phyloP scores from a whole-genome alignment of 2,113 vertebrate species.

The Noturus placidus region DNA sequence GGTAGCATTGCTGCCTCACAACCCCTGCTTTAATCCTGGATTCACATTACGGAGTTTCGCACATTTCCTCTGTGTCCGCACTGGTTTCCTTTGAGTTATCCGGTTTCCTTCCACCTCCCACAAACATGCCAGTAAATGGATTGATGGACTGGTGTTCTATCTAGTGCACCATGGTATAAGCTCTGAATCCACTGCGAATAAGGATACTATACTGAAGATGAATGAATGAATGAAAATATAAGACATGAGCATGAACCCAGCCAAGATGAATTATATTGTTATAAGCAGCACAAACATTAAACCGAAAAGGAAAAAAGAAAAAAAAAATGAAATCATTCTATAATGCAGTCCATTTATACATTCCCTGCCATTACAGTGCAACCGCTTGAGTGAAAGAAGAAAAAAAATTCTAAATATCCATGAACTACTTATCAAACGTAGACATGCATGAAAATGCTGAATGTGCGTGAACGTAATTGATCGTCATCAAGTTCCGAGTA shows the following conservation, averaged over 20 bases:
- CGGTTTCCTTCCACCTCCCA: not conserved
- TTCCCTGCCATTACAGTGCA: not conserved
- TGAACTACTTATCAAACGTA: slow-evolving; percentile 42
- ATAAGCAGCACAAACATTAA: slow-evolving; percentile 13
- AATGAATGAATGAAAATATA: not conserved
- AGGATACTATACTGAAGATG: not conserved
- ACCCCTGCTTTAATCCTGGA: not conserved
- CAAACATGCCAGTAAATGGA: not conserved
- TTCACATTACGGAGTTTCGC: not conserved
- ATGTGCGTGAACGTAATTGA: slow-evolving; percentile 34
- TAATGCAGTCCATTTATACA: not conserved
- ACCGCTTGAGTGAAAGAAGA: not conserved
- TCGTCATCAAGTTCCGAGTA: slow-evolving; percentile 38
- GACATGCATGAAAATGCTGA: slow-evolving; percentile 26
- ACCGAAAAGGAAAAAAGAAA: not conserved
- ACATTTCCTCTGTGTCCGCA: not conserved
- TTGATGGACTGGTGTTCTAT: not conserved
- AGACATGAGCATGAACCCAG: not conserved
- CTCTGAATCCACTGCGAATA: not conserved
- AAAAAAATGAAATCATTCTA: not conserved
- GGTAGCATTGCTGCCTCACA: not conserved
- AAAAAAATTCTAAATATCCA: slow-evolving; percentile 27
- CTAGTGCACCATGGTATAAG: not conserved
- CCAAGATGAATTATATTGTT: not conserved
- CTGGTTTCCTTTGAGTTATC: not conserved